Evolutionary conservation across 2,797 vertebrate genomes (phyloP), one percentile per base, ranked within the genome.

Genomic region (Xenopus petersii): DNA sequence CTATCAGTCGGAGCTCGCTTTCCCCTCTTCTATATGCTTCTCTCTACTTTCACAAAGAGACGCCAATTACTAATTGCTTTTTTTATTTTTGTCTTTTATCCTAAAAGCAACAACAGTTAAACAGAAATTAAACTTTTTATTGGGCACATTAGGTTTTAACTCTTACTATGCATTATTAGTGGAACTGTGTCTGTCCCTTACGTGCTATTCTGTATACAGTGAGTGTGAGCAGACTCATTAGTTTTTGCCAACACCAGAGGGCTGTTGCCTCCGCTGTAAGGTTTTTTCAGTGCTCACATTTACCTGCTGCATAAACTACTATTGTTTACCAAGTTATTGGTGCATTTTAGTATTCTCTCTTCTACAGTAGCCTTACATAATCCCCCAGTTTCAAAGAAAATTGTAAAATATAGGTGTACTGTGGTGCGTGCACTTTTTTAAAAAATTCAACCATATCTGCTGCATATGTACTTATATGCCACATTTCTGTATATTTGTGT

Each of bases 41-140:
- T 63, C 61, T 51, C 70, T 65, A 49, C 49, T 70, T 66, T 59
- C 55, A 10, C 16, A 65, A 62, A 70, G 59, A 51, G 61, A 42
- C 54, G 46, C 55, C 47, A 64, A 65, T 74, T 70, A 60, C 71
- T 74, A 77, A 77, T 73, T 77, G 64, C 48, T 46, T 72, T 77
- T 64, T 77, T 75, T 63, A 70, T 69, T 69, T 77, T 67, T 63
- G 47, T 51, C 17, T 72, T 62, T 67, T 68, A 72, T 73, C 64
- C 67, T 49, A 67, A 70, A 77, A 73, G 67, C 73, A 75, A 75
- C 73, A 75, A 75, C 64, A 73, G 64, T 77, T 72, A 77, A 77
- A 68, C 63, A 72, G 48, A 77, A 77, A 72, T 68, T 47, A 77
- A 66, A 42, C 42, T 17, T 71, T 67, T 60, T 67, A 51, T 58